Conservation (phyloP, 2,888 invertebrate genomes). For the Heliconius ethilla region DNA sequence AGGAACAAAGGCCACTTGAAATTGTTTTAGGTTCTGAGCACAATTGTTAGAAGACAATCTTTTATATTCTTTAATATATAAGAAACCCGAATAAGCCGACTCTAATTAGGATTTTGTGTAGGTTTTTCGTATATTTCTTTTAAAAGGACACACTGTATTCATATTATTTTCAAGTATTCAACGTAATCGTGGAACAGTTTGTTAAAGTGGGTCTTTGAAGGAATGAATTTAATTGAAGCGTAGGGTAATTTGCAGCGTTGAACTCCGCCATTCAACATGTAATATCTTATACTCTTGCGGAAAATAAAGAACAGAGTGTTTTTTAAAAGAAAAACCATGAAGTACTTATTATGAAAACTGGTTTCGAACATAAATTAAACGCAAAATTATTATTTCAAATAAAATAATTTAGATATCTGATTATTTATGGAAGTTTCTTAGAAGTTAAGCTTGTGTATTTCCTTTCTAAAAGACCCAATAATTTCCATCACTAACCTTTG, state of each 20-base stretch:
- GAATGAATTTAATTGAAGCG: not conserved
- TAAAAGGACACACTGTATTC: not conserved
- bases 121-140: not conserved
- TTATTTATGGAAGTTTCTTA: not conserved
- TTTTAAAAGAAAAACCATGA: too few species aligned
- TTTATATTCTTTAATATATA: constrained; percentile 22
- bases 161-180: not conserved
- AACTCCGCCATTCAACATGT: too few species aligned
- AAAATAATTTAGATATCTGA: not conserved
- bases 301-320: too few species aligned
- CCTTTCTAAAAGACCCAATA: not conserved
- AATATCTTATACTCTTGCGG: too few species aligned
- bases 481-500: too few species aligned
- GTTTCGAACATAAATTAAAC: too few species aligned
- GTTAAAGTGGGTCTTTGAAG: too few species aligned
- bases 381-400: not conserved
- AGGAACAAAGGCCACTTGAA: constrained; percentile 35
- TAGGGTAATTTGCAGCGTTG: too few species aligned
- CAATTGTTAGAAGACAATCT: constrained; percentile 27
- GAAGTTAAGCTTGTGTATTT: not conserved
- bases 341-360: too few species aligned
- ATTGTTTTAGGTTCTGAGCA: constrained; percentile 26
- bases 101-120: not conserved
- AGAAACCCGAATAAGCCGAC: constrained; percentile 10
- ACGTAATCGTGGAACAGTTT: not conserved